phyloP scores from a whole-genome alignment of 1,140 invertebrate species.

The Dreissena rostriformis region DNA sequence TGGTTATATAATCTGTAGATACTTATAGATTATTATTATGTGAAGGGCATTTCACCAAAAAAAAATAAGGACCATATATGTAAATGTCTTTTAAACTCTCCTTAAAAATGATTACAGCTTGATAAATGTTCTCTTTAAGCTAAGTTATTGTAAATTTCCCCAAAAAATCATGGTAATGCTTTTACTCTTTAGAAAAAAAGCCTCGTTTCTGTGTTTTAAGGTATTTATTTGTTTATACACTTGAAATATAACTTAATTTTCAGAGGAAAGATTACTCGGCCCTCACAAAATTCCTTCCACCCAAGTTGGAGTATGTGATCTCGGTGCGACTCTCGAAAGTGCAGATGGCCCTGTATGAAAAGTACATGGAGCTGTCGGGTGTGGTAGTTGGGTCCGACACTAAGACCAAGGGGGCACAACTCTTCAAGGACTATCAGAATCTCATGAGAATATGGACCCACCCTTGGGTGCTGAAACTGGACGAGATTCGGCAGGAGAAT shows the following conservation, averaged over 20 bases:
- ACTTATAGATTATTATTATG: background rate
- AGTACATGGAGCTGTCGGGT: conserved; percentile 83
- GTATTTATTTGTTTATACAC: too few relatives aligned
- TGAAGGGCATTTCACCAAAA: background rate
- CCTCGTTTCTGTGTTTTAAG: too few relatives aligned
- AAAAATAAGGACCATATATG: too few relatives aligned
- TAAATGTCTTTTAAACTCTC: background rate
- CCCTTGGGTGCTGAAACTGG: conserved; percentile 91
- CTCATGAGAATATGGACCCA: conserved; percentile 97
- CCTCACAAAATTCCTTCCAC: conserved; percentile 94
- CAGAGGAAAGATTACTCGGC: conserved; percentile 94
- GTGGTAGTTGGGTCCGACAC: conserved; percentile 63
- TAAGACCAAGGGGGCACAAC: conserved; percentile 75
- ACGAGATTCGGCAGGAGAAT: conserved; percentile 81
- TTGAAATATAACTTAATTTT: conserved; percentile 7
- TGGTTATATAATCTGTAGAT: background rate
- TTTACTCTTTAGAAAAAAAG: background rate
- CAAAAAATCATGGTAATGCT: background rate
- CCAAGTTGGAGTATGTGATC: conserved; percentile 97
- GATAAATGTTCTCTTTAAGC: background rate
- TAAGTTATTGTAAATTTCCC: background rate
- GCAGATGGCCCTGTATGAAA: conserved; percentile 90
- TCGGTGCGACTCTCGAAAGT: conserved; percentile 91
- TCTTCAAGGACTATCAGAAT: conserved; percentile 94
- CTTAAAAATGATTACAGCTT: too few relatives aligned